Evolutionary conservation across 2,888 invertebrate genomes (phyloP).

Genomic region (Mesorhabditis spiculigera): DNA sequence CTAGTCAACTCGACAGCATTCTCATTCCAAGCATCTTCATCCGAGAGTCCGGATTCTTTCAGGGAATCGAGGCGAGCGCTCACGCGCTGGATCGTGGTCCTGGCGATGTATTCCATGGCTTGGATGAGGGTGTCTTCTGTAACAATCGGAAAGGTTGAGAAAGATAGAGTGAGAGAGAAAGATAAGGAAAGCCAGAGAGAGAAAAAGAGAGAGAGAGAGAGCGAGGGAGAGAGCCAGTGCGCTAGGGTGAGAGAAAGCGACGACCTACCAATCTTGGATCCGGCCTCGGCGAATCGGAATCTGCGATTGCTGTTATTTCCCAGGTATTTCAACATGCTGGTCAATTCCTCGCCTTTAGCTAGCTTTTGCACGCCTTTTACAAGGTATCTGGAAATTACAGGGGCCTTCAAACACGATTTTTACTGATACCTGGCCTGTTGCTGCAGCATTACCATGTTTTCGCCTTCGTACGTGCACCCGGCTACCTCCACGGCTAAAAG

Average conservation of each 20-base stretch:
- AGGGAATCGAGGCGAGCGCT: neutral
- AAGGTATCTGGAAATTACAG: slow-evolving; percentile 67
- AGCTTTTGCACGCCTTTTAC: slow-evolving; percentile 66
- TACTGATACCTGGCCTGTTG: slow-evolving; percentile 72
- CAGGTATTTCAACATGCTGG: slow-evolving; percentile 32
- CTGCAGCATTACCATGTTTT: slow-evolving; percentile 86
- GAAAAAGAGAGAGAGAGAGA: too few species aligned
- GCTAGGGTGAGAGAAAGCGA: too few species aligned
- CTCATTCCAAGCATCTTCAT: slow-evolving; percentile 2
- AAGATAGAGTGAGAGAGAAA: too few species aligned
- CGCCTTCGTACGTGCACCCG: slow-evolving; percentile 90
- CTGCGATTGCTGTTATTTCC: slow-evolving; percentile 11
- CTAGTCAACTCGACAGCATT: slow-evolving; percentile 2
- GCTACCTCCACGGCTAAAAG: slow-evolving; percentile 69
- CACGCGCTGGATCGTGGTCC: neutral
- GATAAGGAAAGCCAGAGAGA: too few species aligned
- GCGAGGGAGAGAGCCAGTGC: too few species aligned
- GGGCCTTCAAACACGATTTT: neutral
- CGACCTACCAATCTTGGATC: neutral
- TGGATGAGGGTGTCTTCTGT: neutral
- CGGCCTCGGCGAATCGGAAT: slow-evolving; percentile 10
- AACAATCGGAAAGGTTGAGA: neutral
- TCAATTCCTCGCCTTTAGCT: slow-evolving; percentile 17
- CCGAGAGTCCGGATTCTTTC: neutral
- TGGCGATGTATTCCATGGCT: neutral